Evolutionary conservation across 2,888 invertebrate species (phyloP).

Genomic region (Hyppa rectilinea): DNA sequence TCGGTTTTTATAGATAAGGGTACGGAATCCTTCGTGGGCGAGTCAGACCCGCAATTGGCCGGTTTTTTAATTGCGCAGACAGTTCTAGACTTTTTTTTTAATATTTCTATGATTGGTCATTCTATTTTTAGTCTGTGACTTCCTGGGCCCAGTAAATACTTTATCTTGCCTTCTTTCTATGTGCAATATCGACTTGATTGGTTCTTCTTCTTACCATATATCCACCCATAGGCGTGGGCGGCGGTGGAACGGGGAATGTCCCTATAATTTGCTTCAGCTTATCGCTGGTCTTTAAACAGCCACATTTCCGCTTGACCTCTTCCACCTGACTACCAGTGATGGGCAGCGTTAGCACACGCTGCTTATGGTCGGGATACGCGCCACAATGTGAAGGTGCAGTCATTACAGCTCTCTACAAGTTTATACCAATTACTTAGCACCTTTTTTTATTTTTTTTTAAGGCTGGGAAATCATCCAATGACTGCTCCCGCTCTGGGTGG

Average conservation of each 20-base stretch:
- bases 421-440: not conserved
- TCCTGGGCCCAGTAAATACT: not conserved
- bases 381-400: not conserved
- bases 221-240: conserved; percentile 71
- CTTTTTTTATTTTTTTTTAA: too few species aligned
- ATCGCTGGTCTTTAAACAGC: conserved; percentile 83
- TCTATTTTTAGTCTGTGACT: not conserved
- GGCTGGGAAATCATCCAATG: too few species aligned
- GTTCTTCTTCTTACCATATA: not conserved
- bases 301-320: conserved; percentile 73
- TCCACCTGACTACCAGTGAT: not conserved
- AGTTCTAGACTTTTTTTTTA: not conserved
- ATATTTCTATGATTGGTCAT: not conserved
- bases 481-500: too few species aligned
- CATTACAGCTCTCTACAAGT: conserved; percentile 33
- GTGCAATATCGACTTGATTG: not conserved
- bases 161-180: not conserved
- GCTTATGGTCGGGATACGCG: not conserved
- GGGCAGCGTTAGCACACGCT: too few species aligned
- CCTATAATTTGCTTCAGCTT: conserved; percentile 80
- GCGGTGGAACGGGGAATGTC: conserved; percentile 78
- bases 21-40: too few species aligned
- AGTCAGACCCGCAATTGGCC: too few species aligned
- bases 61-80: not conserved
- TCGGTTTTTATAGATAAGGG: too few species aligned